phyloP scores from a whole-genome alignment of 2,888 invertebrate species.

The Rotaria macrura region DNA sequence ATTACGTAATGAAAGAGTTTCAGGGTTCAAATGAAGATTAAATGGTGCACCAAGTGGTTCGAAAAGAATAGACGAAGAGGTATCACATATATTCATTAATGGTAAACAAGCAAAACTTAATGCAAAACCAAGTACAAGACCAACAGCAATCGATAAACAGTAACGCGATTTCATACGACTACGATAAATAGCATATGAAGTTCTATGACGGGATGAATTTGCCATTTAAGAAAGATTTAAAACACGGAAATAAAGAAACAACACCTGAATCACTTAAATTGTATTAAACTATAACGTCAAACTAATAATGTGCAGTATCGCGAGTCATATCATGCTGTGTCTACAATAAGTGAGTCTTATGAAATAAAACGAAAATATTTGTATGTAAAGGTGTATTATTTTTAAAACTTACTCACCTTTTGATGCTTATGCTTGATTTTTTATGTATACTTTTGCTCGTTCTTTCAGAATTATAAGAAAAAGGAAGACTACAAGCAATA shows the following conservation, averaged over 20 bases:
- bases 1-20: background rate
- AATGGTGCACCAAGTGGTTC: background rate
- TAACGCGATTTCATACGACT: slow-evolving; percentile 22
- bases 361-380: background rate
- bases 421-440: background rate
- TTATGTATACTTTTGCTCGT: background rate
- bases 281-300: too few relatives aligned
- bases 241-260: too few relatives aligned
- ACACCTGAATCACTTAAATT: too few relatives aligned
- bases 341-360: background rate
- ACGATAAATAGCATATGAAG: background rate
- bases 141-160: slow-evolving; percentile 24
- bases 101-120: slow-evolving; percentile 28
- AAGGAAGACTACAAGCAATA: background rate
- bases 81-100: slow-evolving; percentile 27
- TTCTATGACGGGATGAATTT: background rate
- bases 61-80: background rate
- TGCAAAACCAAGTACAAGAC: slow-evolving; percentile 26
- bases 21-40: background rate
- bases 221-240: background rate
- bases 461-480: background rate
- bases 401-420: background rate
- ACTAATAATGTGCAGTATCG: too few relatives aligned
- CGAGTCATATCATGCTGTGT: too few relatives aligned
- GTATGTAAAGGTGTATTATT: background rate